Base-by-base conservation (phyloP, 2,113 vertebrate species). In the Callithrix jacchus region DNA sequence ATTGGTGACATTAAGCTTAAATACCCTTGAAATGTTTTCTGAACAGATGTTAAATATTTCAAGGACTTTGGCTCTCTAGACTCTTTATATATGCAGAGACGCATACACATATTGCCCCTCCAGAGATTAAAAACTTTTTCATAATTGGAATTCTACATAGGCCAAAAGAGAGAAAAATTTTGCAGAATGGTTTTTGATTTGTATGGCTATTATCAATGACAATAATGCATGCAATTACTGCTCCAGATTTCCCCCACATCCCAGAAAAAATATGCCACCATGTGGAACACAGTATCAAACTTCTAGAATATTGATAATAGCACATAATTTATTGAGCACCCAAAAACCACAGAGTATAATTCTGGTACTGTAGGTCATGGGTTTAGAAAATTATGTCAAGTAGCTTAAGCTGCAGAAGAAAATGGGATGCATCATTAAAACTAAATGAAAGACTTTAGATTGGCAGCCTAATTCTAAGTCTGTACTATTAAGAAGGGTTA, bases 101-200 rank as follows among this genome's bases (percentile, higher is more conserved):
- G 37, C 64, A 96, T 77, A 82, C 45, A 70, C 27, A 73, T 58
- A 93, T 97, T 66, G 70, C 30, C 30, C 14, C 77, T 94, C 52
- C 74, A 87, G 66, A 94, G 87, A 90, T 96, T 81, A 97, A 97
- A 97, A 83, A 87, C 91, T 93, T 94, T 94, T 47, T 73, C 66
- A 92, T 92, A 95, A 92, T 93, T 97, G 52, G 23, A 97, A 97
- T 97, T 87, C n/a, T 49, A 52, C 92, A 52, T 94, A 96, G 32
- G 37, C 49, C 80, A 95, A 95, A 42, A 9, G 45, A 93, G 79
- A 87, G 40, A 70, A 80, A 82, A 76, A 58, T 49, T 66, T 71
- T 90, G 61, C 71, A 77, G 70, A 88, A 40, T n/a, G 45, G 74
- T 95, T 76, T 95, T 93, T 96, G 49, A 94, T 96, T 96, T 92